These are phyloP conservation scores for Synergus gifuensis DNA, from an alignment of 2,888 invertebrate genomes.

Conservation along the genomic window DNA sequence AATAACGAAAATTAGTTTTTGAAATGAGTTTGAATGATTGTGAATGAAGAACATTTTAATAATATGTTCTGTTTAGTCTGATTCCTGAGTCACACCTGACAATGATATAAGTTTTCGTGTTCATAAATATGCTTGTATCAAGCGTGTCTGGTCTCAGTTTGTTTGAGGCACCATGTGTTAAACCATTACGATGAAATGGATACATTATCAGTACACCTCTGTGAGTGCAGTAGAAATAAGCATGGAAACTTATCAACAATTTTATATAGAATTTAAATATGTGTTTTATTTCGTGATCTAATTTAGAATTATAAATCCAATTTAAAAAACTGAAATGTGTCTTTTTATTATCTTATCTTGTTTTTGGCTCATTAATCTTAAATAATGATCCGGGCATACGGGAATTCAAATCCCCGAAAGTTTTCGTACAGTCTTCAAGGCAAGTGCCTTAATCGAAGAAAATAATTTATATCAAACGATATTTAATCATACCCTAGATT, in stretches of 20 bases:
- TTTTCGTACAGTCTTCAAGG: neutral
- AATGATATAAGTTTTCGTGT: neutral
- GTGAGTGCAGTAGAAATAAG: neutral
- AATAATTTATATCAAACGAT: no score
- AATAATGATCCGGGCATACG: neutral
- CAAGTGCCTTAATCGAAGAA: neutral
- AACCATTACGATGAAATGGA: neutral
- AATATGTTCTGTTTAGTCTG: neutral
- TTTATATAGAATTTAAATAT: neutral
- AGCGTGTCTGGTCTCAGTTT: neutral
- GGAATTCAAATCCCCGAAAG: neutral
- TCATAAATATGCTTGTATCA: neutral
- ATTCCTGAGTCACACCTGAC: neutral
- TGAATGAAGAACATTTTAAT: no score
- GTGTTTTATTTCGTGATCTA: no score
- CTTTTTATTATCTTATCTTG: no score
- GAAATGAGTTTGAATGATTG: neutral
- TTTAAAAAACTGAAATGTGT: neutral
- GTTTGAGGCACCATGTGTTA: neutral
- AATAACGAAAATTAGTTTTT: no score
- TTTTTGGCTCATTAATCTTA: no score
- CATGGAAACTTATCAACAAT: neutral
- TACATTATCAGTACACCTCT: neutral
- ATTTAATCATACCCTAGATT: no score
- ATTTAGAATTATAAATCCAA: neutral